Base-by-base conservation (phyloP, 2,888 invertebrate genomes). In the Stegophylla sp. region DNA sequence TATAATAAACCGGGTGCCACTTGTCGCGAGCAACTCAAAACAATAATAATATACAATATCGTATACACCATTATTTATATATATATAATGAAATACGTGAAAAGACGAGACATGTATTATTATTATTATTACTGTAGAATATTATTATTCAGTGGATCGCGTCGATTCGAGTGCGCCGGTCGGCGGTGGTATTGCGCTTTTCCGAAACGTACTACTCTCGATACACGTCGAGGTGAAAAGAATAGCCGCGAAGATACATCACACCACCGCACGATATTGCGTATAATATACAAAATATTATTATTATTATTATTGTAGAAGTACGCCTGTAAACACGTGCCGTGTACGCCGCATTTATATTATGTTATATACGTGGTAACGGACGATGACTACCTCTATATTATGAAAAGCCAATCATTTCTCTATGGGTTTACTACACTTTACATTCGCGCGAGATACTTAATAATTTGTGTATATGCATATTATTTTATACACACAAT, bases 381-480 rank as follows among this genome's bases (percentile, higher is more conserved):
- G 41, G 48, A 69, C 69, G 69, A 53, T 20, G 69, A 43, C 28
- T 28, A n/a, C n/a, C n/a, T n/a, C n/a, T n/a, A n/a, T n/a, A n/a
- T n/a, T n/a, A 51, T 69, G 69, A 69, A 53, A 69, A 69, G 69
- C 69, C 69, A 69, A 69, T 69, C 69, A 51, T 69, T 53, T 69
- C 34, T 53, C 34, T 53, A 34, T 51, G 34, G 45, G 26, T 7
- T 34, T 34, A 34, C 34, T 34, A 34, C 61, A 34, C 61, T 61
- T 61, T 28, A 28, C 28, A 28, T 10, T 23, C 12, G 26, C 12
- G 26, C 23, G 26, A 10, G 28, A 34, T 61, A 61, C 61, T 61
- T 34, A 34, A 61, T 59, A 59, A 59, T n/a, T n/a, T n/a, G n/a
- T 34, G 34, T 34, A 34, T 7, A 34, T 7, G n/a, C n/a, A n/a